Base-by-base conservation (phyloP, 2,797 vertebrate genomes). In the Cheirogaleus major region DNA sequence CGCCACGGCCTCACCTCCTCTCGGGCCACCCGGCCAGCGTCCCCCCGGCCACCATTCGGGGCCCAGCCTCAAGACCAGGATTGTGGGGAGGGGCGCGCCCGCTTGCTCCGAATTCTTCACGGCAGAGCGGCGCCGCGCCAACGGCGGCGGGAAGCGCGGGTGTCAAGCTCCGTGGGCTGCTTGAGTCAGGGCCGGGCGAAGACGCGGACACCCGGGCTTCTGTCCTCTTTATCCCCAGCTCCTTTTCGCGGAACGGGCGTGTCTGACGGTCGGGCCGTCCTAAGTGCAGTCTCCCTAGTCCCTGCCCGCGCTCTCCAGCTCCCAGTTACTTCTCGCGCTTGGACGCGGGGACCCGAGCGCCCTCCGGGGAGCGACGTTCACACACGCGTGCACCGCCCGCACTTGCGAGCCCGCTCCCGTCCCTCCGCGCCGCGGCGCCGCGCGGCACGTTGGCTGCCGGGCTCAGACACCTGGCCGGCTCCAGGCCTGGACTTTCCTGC, bases 21-120 rank as follows among this genome's bases (percentile, higher is more conserved):
- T 27, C 30, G 12, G 91, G 45, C 55, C 70, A 38, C 25, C 5
- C 61, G 52, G 69, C 96, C 52, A 45, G 43, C 50, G 25, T 63
- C 67, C 43, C 63, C 35, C 23, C 0, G 48, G 61, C 67, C 70
- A 17, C 75, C 48, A 0, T 3, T 48, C 9, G 5, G 9, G 20
- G 7, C 14, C n/a, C 8, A 25, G 32, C 12, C 41, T 43, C 50
- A 0, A 17, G 8, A 11, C 30, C 13, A 25, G 13, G 38, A 55
- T 63, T 30, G 22, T 18, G 6, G 41, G 59, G 14, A 90, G 65
- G n/a, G 0, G 3, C 5, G 69, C 90, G 17, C 97, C 96, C 95
- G 94, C 95, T 91, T 96, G 63, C 85, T 94, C 90, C 96, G 95
- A 97, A 97, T 89, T 89, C 89, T 94, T 35, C 84, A 1, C 17